phyloP scores from a whole-genome alignment of 92 coral and sea anemone species.

The Epizoanthus rinbou region DNA sequence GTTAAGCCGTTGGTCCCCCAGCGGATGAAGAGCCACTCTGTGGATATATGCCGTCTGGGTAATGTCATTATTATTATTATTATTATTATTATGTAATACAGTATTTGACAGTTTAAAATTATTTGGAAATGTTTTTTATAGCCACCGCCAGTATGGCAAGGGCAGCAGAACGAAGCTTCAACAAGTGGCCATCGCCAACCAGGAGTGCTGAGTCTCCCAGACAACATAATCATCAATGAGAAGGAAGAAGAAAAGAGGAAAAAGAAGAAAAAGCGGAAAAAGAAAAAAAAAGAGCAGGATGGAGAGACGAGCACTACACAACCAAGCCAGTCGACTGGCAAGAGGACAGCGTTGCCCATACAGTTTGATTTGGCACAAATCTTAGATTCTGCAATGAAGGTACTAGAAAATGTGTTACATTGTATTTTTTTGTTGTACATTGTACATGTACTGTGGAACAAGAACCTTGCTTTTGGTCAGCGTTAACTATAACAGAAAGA shows the following conservation, averaged over 20 bases:
- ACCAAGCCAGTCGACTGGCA: slow-evolving; percentile 50
- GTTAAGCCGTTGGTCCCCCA: too few species aligned
- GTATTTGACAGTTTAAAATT: too few species aligned
- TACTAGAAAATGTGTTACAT: slow-evolving; percentile 15
- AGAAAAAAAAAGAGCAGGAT: slow-evolving; percentile 39
- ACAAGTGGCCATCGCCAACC: slow-evolving; percentile 33
- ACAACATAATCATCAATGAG: background rate
- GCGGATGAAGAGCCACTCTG: too few species aligned
- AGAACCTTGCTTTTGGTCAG: background rate
- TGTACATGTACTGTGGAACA: too few species aligned
- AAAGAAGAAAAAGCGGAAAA: slow-evolving; percentile 72
- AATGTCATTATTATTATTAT: too few species aligned
- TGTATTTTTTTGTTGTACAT: too few species aligned
- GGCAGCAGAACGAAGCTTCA: slow-evolving; percentile 7
- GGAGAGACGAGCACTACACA: slow-evolving; percentile 30
- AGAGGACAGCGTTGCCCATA: slow-evolving; percentile 77
- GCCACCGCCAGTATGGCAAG: slow-evolving; percentile 37
- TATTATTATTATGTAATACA: too few species aligned
- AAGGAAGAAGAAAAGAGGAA: slow-evolving; percentile 56
- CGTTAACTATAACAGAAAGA: background rate
- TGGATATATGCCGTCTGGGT: too few species aligned
- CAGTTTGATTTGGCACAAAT: slow-evolving; percentile 82
- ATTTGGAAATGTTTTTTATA: background rate
- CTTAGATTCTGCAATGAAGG: slow-evolving; percentile 65
- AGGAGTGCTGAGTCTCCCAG: slow-evolving; percentile 41